Base-by-base conservation (phyloP, 2,888 invertebrate species). In the Asteroscopus sphinx region DNA sequence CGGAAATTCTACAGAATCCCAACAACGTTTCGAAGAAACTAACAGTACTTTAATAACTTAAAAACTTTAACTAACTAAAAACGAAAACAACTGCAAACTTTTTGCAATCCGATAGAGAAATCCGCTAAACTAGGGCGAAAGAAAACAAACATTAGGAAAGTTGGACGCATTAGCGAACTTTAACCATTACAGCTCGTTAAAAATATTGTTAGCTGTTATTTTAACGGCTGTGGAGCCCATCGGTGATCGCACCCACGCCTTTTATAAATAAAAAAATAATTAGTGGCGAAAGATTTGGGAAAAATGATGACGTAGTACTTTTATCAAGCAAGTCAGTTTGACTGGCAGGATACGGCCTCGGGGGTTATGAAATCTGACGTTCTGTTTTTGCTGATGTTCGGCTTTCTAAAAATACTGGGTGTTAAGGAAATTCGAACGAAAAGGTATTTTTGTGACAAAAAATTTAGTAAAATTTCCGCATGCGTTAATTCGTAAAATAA, bases 101-200 rank as follows among this genome's bases (percentile, higher is more conserved):
- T 65, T 40, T 47, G 56, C 63, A 65, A 66, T 59, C 40, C 59
- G 47, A 62, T 48, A 49, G 51, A 16, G 48, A 60, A 52, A 35
- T 21, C n/a, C 13, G 41, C 39, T 73, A 73, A 81, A 80, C 73
- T 76, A 73, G 75, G 68, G 45, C 72, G 69, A 57, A 61, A 58
- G 62, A 77, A 81, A 81, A 75, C 76, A 79, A 70, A 68, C 75
- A 79, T 85, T 81, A 84, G 49, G 62, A 49, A 74, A 79, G 77
- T 80, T 78, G 58, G 76, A 77, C 76, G 74, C 77, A 76, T 81
- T 82, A 79, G 65, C 74, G 60, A 83, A 86, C 71, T 85, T 86
- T 62, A 65, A 54, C 71, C 82, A 80, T 85, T 79, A 81, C 9
- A 54, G 71, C 80, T 82, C 79, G 79, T 86, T 84, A 81, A 82